Percentiles rank a stretch among this genome's conserved stretches.
These are phyloP conservation scores for Mobula hypostoma DNA, from an alignment of 2,113 vertebrate genomes.

Conservation along the genomic window DNA sequence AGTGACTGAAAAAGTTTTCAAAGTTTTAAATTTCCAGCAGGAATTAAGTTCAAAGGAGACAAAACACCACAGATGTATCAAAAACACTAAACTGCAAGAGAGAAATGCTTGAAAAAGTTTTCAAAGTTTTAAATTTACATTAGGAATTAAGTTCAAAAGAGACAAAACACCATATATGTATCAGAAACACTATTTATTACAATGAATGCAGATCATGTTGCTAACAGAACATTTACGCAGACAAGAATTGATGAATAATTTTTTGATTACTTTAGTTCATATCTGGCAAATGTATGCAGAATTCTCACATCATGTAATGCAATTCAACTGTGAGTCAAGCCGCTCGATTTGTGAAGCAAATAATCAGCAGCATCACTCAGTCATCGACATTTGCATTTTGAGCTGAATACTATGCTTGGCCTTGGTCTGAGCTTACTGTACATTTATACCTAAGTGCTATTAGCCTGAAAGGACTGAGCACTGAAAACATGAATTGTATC, in stretches of 20 bases:
- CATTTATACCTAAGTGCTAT: too few species aligned
- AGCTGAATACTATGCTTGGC: background rate
- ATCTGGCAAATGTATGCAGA: background rate
- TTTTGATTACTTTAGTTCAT: background rate
- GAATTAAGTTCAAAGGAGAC: too few species aligned
- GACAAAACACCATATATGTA: too few species aligned
- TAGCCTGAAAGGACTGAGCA: background rate
- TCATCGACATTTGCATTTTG: background rate
- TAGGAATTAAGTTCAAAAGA: too few species aligned
- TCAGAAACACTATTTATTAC: background rate
- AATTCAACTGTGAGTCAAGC: background rate
- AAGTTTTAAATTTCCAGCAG: too few species aligned
- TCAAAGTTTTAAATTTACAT: too few species aligned
- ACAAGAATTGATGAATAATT: background rate
- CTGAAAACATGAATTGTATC: background rate
- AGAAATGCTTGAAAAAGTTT: background rate
- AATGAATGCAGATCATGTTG: background rate
- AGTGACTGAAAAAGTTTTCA: too few species aligned
- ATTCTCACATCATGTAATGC: background rate
- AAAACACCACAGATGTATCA: too few species aligned
- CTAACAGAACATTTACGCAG: background rate
- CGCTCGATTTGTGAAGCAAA: background rate
- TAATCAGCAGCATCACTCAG: background rate
- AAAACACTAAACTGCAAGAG: background rate
- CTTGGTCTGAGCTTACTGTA: too few species aligned